Percentiles rank a stretch among this genome's conserved stretches.
Conservation (phyloP, 2,888 invertebrate genomes). For the Drosophila nigricruria region DNA sequence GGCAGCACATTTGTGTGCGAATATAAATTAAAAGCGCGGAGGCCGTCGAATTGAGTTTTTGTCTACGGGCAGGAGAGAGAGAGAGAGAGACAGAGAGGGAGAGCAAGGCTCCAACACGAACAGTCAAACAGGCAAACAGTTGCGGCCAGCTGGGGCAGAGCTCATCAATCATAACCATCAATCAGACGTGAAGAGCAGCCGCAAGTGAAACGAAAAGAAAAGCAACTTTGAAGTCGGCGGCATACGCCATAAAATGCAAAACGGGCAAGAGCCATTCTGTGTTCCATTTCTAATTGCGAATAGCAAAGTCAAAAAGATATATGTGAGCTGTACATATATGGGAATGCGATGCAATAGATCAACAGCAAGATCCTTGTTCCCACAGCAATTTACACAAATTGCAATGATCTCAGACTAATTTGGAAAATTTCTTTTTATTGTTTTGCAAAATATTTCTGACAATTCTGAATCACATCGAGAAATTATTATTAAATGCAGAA, state of each 20-base stretch:
- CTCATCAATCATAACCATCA: slow-evolving; percentile 78
- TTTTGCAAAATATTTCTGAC: slow-evolving; percentile 6
- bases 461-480: slow-evolving; percentile 23
- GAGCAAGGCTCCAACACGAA: slow-evolving; percentile 5
- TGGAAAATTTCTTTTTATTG: slow-evolving; percentile 17
- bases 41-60: slow-evolving; percentile 16
- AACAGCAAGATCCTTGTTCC: slow-evolving; percentile 14
- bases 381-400: slow-evolving; percentile 23
- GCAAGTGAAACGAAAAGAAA: slow-evolving; percentile 15
- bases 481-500: slow-evolving; percentile 16
- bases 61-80: background rate
- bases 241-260: slow-evolving; percentile 51
- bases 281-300: slow-evolving; percentile 60
- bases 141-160: slow-evolving; percentile 42
- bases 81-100: too few species aligned
- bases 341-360: background rate
- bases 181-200: slow-evolving; percentile 58
- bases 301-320: slow-evolving; percentile 17
- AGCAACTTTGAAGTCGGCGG: slow-evolving; percentile 70
- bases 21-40: slow-evolving; percentile 47
- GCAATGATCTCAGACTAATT: slow-evolving; percentile 41
- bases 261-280: slow-evolving; percentile 47
- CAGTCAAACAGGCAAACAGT: slow-evolving; percentile 29
- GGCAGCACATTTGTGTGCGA: slow-evolving; percentile 31
- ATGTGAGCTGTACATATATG: slow-evolving; percentile 14